phyloP scores from a whole-genome alignment of 2,888 invertebrate genomes.

The Nezara viridula region DNA sequence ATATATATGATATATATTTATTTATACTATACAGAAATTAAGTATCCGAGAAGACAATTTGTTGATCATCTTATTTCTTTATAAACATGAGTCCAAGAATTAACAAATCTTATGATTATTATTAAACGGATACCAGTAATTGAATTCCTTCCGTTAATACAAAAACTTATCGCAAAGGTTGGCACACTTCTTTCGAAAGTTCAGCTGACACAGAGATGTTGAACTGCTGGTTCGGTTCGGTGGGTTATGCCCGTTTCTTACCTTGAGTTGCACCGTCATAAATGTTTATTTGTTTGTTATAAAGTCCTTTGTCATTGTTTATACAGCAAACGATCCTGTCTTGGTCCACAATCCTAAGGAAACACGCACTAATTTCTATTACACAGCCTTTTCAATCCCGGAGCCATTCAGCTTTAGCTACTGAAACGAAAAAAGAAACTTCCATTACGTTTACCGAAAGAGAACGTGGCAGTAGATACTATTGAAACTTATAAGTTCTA shows the following conservation, averaged over 20 bases:
- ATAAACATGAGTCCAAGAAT: too few species aligned
- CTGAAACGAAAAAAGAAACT: neutral
- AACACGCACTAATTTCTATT: neutral
- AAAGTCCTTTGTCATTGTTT: neutral
- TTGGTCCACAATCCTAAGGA: neutral
- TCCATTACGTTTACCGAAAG: neutral
- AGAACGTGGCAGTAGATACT: neutral
- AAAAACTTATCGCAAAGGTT: neutral
- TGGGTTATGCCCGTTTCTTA: neutral
- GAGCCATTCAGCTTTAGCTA: neutral
- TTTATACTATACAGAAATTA: too few species aligned
- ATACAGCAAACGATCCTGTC: constrained; percentile 1
- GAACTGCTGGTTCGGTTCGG: neutral
- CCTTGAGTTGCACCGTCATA: neutral
- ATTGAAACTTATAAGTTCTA: neutral
- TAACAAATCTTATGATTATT: too few species aligned
- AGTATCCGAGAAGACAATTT: too few species aligned
- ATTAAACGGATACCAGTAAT: too few species aligned
- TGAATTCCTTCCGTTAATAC: neutral
- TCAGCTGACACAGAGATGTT: neutral
- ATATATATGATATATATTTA: too few species aligned
- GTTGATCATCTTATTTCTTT: too few species aligned
- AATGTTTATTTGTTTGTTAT: constrained; percentile 16
- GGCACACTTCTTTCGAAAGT: neutral
- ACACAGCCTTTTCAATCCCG: neutral